Conservation (phyloP, 1,140 invertebrate genomes). For the Lepeophtheirus salmonis region DNA sequence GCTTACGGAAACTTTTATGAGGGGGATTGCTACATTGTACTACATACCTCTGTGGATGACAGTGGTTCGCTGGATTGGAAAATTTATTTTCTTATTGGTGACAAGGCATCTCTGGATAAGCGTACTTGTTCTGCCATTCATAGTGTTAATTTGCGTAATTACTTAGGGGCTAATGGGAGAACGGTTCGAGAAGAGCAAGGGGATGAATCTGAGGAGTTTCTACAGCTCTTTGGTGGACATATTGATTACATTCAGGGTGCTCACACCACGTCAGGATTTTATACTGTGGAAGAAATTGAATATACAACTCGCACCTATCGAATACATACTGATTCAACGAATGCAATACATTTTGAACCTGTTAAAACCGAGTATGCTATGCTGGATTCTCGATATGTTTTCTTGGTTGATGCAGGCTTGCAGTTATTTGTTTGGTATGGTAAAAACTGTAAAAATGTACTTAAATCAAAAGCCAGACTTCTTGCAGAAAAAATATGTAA, state of each 20-base stretch:
- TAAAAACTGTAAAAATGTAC: slow-evolving; percentile 73
- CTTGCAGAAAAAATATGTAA: slow-evolving; percentile 98
- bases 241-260: slow-evolving; percentile 95
- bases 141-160: slow-evolving; percentile 90
- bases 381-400: slow-evolving; percentile 77
- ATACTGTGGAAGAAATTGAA: slow-evolving; percentile 78
- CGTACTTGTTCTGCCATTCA: slow-evolving; percentile 96
- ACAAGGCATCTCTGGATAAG: slow-evolving; percentile 87
- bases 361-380: slow-evolving; percentile 46
- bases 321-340: slow-evolving; percentile 63
- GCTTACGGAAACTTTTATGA: slow-evolving; percentile 96
- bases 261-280: slow-evolving; percentile 84
- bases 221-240: slow-evolving; percentile 71
- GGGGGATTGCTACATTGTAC: slow-evolving; percentile 93
- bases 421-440: slow-evolving; percentile 37
- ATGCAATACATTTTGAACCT: slow-evolving; percentile 76
- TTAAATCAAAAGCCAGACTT: slow-evolving; percentile 77
- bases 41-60: slow-evolving; percentile 73
- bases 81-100: slow-evolving; percentile 98
- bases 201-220: slow-evolving; percentile 90
- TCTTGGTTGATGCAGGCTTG: slow-evolving; percentile 68
- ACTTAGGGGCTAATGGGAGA: slow-evolving; percentile 80
- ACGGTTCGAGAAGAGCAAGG: slow-evolving; percentile 91
- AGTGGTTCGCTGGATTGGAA: slow-evolving; percentile 70
- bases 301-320: slow-evolving; percentile 67